These are phyloP conservation scores for Thereva nobilitata DNA, from an alignment of 2,888 invertebrate species.

Conservation along the genomic window DNA sequence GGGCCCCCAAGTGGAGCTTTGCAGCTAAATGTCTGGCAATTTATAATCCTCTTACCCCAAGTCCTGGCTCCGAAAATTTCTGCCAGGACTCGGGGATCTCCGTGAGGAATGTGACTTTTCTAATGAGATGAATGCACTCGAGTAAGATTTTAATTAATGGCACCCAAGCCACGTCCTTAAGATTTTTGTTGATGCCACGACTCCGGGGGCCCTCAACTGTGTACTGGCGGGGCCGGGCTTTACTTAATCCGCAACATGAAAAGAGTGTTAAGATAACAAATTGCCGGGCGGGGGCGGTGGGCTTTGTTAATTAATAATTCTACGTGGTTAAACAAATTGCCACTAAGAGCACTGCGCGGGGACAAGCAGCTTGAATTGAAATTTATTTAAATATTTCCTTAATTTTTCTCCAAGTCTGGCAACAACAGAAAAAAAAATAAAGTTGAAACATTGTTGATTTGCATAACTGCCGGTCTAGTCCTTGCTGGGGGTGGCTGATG, in stretches of 20 bases:
- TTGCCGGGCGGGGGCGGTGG: too few relatives aligned
- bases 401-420: too few relatives aligned
- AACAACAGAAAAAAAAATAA: too few relatives aligned
- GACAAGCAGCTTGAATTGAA: too few relatives aligned
- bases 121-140: conserved; percentile 31
- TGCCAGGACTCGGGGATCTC: neutral
- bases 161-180: conserved; percentile 7
- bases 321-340: too few relatives aligned
- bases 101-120: conserved; percentile 20
- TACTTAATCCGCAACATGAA: neutral
- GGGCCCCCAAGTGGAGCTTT: conserved; percentile 2
- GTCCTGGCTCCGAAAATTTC: neutral
- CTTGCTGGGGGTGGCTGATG: neutral
- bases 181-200: conserved; percentile 12
- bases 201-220: neutral
- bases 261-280: conserved; percentile 2
- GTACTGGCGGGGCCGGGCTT: neutral
- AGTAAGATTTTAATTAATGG: conserved; percentile 22
- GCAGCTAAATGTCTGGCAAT: conserved; percentile 27
- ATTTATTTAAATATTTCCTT: too few relatives aligned
- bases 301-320: too few relatives aligned
- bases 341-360: too few relatives aligned
- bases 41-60: conserved; percentile 13
- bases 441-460: neutral
- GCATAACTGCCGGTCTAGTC: neutral